Evolutionary conservation across 2,888 invertebrate genomes (phyloP).

Genomic region (Amphiduros pacificus): DNA sequence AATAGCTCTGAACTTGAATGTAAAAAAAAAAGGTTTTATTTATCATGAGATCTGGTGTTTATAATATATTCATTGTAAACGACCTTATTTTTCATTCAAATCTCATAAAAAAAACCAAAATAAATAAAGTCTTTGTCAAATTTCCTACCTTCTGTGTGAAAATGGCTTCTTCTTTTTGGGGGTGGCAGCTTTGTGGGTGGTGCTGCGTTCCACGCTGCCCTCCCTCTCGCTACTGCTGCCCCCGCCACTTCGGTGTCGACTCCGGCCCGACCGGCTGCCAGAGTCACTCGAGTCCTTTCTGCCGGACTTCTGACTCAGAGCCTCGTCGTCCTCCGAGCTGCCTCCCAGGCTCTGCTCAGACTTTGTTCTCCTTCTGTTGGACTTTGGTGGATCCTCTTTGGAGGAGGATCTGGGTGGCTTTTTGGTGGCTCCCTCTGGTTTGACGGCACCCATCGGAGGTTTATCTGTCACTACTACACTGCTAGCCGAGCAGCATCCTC

Average conservation of each 20-base stretch:
- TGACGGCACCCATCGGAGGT: constrained; percentile 17
- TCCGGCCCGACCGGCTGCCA: no score
- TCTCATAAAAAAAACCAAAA: no score
- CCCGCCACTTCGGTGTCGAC: no score
- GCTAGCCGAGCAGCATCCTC: constrained; percentile 8
- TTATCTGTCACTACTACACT: constrained; percentile 11
- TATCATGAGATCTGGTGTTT: no score
- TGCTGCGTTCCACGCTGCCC: constrained; percentile 9
- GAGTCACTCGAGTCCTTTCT: no score
- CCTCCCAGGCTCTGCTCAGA: constrained; percentile 20
- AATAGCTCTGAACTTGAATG: no score
- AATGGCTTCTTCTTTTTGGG: constrained; percentile 1
- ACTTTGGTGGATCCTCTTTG: constrained; percentile 5
- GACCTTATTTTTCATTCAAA: no score
- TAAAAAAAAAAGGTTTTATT: no score
- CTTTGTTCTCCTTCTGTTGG: constrained; percentile 13
- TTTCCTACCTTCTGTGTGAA: constrained; percentile 13
- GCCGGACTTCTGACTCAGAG: background rate
- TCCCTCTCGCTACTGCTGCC: constrained; percentile 3
- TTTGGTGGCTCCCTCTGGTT: background rate
- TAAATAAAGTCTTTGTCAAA: no score
- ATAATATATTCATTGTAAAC: no score
- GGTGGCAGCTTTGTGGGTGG: constrained; percentile 10
- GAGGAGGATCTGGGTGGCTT: constrained; percentile 9
- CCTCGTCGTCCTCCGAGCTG: constrained; percentile 14